Conservation (phyloP, 2,888 invertebrate species). For the Caenorhabditis sp. region DNA sequence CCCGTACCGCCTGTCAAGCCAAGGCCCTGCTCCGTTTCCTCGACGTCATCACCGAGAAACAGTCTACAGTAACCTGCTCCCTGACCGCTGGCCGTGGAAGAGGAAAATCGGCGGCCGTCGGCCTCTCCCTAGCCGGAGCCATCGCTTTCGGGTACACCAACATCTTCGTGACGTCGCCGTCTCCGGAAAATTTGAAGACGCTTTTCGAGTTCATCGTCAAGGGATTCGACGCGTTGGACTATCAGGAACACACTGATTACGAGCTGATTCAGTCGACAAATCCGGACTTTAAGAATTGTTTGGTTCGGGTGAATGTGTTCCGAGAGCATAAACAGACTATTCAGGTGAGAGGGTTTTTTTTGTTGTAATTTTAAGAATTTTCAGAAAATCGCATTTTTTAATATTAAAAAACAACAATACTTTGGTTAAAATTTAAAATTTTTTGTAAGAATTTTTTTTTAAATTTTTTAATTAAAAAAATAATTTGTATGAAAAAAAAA, state of each 20-base stretch:
- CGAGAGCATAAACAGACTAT: slow-evolving; percentile 82
- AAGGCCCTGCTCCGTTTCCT: slow-evolving; percentile 89
- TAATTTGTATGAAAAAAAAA: too few species aligned
- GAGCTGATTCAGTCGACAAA: slow-evolving; percentile 95
- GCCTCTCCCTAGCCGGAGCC: slow-evolving; percentile 89
- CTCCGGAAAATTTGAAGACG: slow-evolving; percentile 97
- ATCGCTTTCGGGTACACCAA: slow-evolving; percentile 89
- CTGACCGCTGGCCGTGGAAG: slow-evolving; percentile 95
- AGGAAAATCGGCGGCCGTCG: slow-evolving; percentile 98
- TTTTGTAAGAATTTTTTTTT: too few species aligned
- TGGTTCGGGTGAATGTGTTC: slow-evolving; percentile 93
- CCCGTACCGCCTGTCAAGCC: slow-evolving; percentile 87
- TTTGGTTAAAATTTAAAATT: slow-evolving; percentile 10
- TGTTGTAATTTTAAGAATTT: too few species aligned
- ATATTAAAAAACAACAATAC: too few species aligned
- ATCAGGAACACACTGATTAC: slow-evolving; percentile 97
- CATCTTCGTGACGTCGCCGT: slow-evolving; percentile 97
- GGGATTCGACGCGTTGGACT: slow-evolving; percentile 92
- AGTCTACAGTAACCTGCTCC: slow-evolving; percentile 92
- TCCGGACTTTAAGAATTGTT: slow-evolving; percentile 96
- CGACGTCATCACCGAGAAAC: slow-evolving; percentile 95
- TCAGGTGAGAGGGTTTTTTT: too few species aligned
- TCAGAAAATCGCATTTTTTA: too few species aligned
- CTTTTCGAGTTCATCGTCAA: slow-evolving; percentile 97
- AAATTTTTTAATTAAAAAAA: too few species aligned